A percentile compares a stretch with the other conserved stretches of the same genome.
These are phyloP conservation scores for Prenolepis imparis DNA, from an alignment of 2,888 invertebrate species.

Conservation along the genomic window DNA sequence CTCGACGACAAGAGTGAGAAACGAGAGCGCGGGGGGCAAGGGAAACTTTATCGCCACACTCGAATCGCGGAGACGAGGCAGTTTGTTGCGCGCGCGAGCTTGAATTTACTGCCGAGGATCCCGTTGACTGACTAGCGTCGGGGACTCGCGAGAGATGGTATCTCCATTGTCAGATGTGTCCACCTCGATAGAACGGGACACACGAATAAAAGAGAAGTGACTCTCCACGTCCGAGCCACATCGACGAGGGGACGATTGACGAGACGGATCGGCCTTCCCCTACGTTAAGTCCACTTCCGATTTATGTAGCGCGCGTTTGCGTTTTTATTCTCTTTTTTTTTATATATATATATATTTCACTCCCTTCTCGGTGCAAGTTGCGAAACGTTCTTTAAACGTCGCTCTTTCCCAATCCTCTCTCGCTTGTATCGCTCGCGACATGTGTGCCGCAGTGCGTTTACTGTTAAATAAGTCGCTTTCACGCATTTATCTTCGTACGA, in stretches of 20 bases:
- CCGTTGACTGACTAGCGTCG: constrained; percentile 75
- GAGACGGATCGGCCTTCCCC: constrained; percentile 53
- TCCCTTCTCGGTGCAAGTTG: neutral
- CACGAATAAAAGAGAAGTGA: constrained; percentile 37
- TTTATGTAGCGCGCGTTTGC: constrained; percentile 44
- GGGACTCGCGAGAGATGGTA: constrained; percentile 71
- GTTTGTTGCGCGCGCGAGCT: constrained; percentile 74
- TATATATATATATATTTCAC: too few species aligned
- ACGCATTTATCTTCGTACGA: constrained; percentile 52
- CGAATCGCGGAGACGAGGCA: constrained; percentile 68
- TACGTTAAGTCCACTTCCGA: constrained; percentile 63
- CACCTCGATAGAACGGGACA: constrained; percentile 41
- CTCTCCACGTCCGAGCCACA: constrained; percentile 36
- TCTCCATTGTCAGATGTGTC: constrained; percentile 66
- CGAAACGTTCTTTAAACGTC: constrained; percentile 31
- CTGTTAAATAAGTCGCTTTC: constrained; percentile 56
- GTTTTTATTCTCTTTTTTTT: neutral
- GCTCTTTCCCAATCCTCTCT: constrained; percentile 23
- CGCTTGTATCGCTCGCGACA: constrained; percentile 29
- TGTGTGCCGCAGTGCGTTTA: constrained; percentile 18
- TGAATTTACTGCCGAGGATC: constrained; percentile 76
- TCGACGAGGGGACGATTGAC: constrained; percentile 44
- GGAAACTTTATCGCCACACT: constrained; percentile 68
- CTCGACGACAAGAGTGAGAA: neutral
- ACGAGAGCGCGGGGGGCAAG: constrained; percentile 25